phyloP scores from a whole-genome alignment of 2,797 vertebrate species.

The Hydrocynus forskahlii region DNA sequence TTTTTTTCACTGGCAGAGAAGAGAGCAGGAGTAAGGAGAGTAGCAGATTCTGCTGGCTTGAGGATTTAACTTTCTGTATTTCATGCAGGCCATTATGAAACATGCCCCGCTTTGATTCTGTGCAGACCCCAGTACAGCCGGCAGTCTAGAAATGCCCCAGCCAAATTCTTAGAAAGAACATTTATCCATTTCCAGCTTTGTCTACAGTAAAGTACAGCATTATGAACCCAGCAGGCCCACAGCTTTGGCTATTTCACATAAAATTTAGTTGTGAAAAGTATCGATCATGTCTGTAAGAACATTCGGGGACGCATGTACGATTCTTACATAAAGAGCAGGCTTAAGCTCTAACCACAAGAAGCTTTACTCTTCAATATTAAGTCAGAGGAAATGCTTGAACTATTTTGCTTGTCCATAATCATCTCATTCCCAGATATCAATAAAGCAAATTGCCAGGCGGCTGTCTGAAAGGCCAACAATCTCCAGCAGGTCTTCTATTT shows the following conservation, averaged over 20 bases:
- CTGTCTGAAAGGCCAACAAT: background rate
- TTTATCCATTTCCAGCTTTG: background rate
- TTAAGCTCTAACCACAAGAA: background rate
- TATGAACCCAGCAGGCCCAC: background rate
- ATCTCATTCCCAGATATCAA: background rate
- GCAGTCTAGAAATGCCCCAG: too few relatives aligned
- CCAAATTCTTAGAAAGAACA: background rate
- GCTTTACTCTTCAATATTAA: background rate
- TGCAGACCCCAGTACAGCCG: too few relatives aligned
- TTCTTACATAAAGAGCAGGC: background rate
- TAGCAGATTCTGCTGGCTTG: too few relatives aligned
- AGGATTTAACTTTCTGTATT: too few relatives aligned
- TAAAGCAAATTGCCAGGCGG: background rate
- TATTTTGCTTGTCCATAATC: conserved; percentile 4
- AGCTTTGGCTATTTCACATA: background rate
- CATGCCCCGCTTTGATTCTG: too few relatives aligned
- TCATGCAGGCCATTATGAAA: too few relatives aligned
- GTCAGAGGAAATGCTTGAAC: background rate
- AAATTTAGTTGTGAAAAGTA: background rate
- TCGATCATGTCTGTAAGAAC: background rate
- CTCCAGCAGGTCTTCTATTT: background rate
- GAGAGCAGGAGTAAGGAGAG: too few relatives aligned
- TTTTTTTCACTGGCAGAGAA: too few relatives aligned
- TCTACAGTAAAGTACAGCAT: background rate
- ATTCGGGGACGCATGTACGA: background rate